Conservation (phyloP, 2,888 invertebrate genomes). For the Amorpha juglandis region DNA sequence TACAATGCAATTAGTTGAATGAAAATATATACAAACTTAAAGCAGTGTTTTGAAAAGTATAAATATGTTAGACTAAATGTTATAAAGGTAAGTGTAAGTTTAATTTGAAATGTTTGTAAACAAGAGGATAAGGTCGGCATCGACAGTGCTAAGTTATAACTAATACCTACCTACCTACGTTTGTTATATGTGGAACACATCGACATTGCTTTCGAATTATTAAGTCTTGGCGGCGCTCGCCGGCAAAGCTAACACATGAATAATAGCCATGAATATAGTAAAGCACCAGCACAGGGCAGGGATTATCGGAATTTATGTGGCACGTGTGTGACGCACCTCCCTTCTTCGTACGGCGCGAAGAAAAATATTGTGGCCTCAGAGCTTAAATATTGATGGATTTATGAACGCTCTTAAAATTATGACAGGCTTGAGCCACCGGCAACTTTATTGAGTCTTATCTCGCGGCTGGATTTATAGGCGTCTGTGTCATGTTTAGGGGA, state of each 20-base stretch:
- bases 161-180: neutral
- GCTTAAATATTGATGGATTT: constrained; percentile 83
- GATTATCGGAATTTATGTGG: constrained; percentile 80
- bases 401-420: constrained; percentile 80
- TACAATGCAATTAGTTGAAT: neutral
- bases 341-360: constrained; percentile 56
- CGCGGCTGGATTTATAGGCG: constrained; percentile 71
- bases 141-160: neutral
- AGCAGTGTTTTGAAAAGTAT: neutral
- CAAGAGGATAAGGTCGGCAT: constrained; percentile 2
- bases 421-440: constrained; percentile 69
- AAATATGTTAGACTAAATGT: neutral
- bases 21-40: neutral
- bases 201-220: constrained; percentile 67
- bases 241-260: constrained; percentile 74
- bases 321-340: constrained; percentile 76
- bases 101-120: constrained; percentile 17
- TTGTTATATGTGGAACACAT: constrained; percentile 50
- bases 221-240: constrained; percentile 68
- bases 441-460: constrained; percentile 79
- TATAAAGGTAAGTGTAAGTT: neutral
- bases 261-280: constrained; percentile 69
- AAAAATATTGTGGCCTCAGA: constrained; percentile 77
- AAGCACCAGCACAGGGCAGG: constrained; percentile 62
- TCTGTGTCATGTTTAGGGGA: constrained; percentile 62